These are phyloP conservation scores for Chironomus striatipennis DNA, from an alignment of 1,140 invertebrate species.

Conservation along the genomic window DNA sequence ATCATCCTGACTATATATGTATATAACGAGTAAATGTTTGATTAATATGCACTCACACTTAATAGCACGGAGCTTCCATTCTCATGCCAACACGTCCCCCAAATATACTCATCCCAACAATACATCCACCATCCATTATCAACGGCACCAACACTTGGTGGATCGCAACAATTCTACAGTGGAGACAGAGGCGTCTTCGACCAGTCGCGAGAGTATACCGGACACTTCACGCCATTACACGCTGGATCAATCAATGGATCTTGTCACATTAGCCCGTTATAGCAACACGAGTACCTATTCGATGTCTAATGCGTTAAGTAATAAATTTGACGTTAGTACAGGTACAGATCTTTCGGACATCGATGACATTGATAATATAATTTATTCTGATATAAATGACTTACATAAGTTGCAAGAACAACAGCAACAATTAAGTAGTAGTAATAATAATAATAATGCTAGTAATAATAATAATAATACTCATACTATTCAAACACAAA, in stretches of 20 bases:
- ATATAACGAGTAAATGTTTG: too few relatives aligned
- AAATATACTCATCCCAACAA: constrained; percentile 25
- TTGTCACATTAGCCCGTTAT: constrained; percentile 41
- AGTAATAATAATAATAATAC: constrained; percentile 6
- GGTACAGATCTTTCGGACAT: constrained; percentile 38
- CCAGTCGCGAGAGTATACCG: constrained; percentile 40
- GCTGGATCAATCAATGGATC: constrained; percentile 37
- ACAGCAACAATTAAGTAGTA: not conserved
- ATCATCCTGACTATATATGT: too few relatives aligned
- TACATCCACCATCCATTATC: constrained; percentile 35
- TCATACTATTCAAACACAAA: constrained; percentile 14
- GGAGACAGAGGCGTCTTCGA: constrained; percentile 37
- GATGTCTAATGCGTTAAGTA: constrained; percentile 37
- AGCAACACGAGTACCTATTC: constrained; percentile 40
- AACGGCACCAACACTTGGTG: constrained; percentile 31
- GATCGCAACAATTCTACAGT: constrained; percentile 42
- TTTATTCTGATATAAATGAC: constrained; percentile 40
- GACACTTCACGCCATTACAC: constrained; percentile 34
- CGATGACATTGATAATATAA: constrained; percentile 36
- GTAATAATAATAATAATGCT: constrained; percentile 4
- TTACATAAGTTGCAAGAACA: constrained; percentile 33
- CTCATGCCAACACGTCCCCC: constrained; percentile 11
- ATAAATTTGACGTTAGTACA: constrained; percentile 24
- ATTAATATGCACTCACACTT: too few relatives aligned
- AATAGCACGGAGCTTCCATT: constrained; percentile 21